Base-by-base conservation (phyloP, 2,113 vertebrate genomes). In the Edolisoma coerulescens region DNA sequence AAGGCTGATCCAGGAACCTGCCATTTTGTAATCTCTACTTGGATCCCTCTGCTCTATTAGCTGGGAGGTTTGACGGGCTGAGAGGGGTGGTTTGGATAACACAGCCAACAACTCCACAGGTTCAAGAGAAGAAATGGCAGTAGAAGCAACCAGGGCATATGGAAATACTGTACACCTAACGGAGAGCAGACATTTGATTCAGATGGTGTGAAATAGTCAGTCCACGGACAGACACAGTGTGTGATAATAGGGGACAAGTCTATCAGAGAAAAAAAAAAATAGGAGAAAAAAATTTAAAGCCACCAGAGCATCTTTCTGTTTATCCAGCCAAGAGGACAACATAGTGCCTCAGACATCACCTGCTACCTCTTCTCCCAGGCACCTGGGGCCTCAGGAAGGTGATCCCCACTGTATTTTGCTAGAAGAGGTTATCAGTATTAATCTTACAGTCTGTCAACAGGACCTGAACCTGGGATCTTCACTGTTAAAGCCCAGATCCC, bases 341-440 rank as follows among this genome's bases (percentile, higher is more conserved):
- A 3, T 1, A 4, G 14, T 57, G 16, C 13, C 60, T 86, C 10
- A 2, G 53, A 41, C 8, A 57, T 64, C 44, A 60, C 9, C 1
- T 1, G 15, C 37, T 45, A 13, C 22, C 49, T 68, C 49, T 67
- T 87, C 44, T 95, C 11, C 61, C 57, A 79, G 59, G 22, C 49
- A 53, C 37, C 61, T 56, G 69, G 63, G 23, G 32, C 52, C 76
- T 61, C 61, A n/a, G 79, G 65, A 96, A 92, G 73, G 69, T 87
- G 80, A 84, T 47, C 21, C 28, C 7, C 1, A 3, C 56, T 44
- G 12, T 52, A 75, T 91, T 95, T 92, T 87, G 8, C 60, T 68
- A 16, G 52, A 68, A 67, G 82, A 89, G 64, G 86, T 84, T 90
- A 86, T 84, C 73, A 81, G 56, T 52, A 92, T 93, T 88, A 96